Conservation (phyloP, 2,888 invertebrate species). For the Drosophila leonis region DNA sequence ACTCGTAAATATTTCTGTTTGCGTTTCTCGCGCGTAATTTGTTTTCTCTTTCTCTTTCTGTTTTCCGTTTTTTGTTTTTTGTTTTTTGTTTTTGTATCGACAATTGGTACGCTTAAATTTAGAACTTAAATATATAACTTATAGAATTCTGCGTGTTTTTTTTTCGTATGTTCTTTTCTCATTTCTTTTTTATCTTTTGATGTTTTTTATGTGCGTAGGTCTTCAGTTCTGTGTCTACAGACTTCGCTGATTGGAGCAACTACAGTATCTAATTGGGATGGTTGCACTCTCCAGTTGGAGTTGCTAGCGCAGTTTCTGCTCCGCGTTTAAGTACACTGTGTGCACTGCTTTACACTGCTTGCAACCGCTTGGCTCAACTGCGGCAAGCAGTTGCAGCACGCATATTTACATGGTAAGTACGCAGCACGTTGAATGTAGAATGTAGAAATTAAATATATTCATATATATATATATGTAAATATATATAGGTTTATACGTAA, state of each 20-base stretch:
- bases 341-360: conserved; percentile 26
- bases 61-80: not conserved
- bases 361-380: conserved; percentile 34
- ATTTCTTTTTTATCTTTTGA: not conserved
- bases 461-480: conserved; percentile 15
- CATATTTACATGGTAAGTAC: conserved; percentile 60
- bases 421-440: conserved; percentile 51
- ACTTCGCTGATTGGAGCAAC: conserved; percentile 27
- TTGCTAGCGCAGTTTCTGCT: conserved; percentile 13
- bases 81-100: conserved; percentile 57
- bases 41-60: not conserved
- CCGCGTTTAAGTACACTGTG: conserved; percentile 29
- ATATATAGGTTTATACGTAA: conserved; percentile 28
- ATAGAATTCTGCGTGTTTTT: conserved; percentile 51
- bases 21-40: conserved; percentile 31
- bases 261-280: not conserved
- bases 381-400: conserved; percentile 44
- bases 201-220: conserved; percentile 42
- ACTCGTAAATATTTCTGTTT: conserved; percentile 61
- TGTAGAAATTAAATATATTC: conserved; percentile 7
- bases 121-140: conserved; percentile 59
- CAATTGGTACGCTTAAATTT: conserved; percentile 67
- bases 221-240: conserved; percentile 42
- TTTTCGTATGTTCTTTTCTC: conserved; percentile 13
- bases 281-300: conserved; percentile 6